These are phyloP conservation scores for Hydropotes inermis DNA, from an alignment of 2,113 vertebrate genomes.

Conservation along the genomic window DNA sequence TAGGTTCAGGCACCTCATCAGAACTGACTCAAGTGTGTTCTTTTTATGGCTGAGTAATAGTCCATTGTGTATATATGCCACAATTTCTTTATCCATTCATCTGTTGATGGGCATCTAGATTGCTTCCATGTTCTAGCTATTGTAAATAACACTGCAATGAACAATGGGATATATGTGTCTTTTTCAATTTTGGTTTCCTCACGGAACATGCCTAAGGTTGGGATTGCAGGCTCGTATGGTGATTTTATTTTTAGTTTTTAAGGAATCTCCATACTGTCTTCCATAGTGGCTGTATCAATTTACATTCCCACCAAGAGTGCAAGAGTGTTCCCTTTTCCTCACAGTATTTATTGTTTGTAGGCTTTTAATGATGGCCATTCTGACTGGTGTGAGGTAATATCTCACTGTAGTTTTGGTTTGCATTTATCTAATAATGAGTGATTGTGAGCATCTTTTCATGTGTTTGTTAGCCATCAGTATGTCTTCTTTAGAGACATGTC, in stretches of 20 bases:
- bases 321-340: not conserved
- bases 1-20: not conserved
- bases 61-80: not conserved
- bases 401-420: not conserved
- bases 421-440: not conserved
- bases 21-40: not conserved
- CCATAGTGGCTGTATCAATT: not conserved
- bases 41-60: not conserved
- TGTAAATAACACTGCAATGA: not conserved
- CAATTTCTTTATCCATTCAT: not conserved
- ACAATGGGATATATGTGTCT: not conserved
- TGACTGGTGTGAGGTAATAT: not conserved
- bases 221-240: not conserved
- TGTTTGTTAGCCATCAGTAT: not conserved
- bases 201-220: accelerated
- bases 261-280: not conserved
- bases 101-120: not conserved
- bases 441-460: not conserved
- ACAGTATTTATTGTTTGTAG: not conserved
- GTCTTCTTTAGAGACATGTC: not conserved
- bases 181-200: not conserved
- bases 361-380: not conserved
- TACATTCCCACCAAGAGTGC: not conserved
- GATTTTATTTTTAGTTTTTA: not conserved
- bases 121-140: not conserved